Evolutionary conservation across 2,113 vertebrate species (phyloP).

Genomic region (Anhinga anhinga): DNA sequence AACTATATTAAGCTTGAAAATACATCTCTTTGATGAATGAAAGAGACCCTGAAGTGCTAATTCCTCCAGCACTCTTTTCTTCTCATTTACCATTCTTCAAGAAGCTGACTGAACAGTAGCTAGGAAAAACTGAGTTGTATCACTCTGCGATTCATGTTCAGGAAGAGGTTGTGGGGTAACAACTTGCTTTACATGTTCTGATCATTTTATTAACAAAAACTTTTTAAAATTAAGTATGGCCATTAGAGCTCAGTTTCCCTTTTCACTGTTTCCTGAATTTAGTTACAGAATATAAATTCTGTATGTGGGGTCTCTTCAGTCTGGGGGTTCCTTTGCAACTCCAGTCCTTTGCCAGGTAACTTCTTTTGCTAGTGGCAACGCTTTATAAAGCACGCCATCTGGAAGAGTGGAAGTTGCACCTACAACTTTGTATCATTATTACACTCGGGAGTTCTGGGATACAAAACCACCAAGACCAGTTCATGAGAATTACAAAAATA

Average conservation of each 20-base stretch:
- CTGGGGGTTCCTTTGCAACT: not conserved
- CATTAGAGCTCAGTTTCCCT: not conserved
- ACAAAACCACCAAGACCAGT: not conserved
- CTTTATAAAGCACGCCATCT: not conserved
- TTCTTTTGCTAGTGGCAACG: not conserved
- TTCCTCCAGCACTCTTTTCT: conserved; percentile 13
- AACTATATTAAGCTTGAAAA: conserved; percentile 33
- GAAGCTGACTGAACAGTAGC: not conserved
- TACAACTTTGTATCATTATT: not conserved
- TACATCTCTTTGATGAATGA: conserved; percentile 37
- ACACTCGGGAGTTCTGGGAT: not conserved
- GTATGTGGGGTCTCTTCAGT: not conserved
- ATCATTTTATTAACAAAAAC: not conserved
- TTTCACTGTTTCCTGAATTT: not conserved
- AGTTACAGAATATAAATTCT: not conserved
- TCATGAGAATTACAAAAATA: not conserved
- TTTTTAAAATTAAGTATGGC: not conserved
- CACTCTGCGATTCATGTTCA: not conserved
- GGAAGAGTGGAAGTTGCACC: not conserved
- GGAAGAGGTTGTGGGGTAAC: not conserved
- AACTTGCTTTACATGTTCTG: not conserved
- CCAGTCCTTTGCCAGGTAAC: not conserved
- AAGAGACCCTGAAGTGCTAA: conserved; percentile 41
- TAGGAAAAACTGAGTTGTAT: not conserved
- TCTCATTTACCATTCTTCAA: not conserved